phyloP scores from a whole-genome alignment of 2,888 invertebrate species.

The Athetis lepigone region DNA sequence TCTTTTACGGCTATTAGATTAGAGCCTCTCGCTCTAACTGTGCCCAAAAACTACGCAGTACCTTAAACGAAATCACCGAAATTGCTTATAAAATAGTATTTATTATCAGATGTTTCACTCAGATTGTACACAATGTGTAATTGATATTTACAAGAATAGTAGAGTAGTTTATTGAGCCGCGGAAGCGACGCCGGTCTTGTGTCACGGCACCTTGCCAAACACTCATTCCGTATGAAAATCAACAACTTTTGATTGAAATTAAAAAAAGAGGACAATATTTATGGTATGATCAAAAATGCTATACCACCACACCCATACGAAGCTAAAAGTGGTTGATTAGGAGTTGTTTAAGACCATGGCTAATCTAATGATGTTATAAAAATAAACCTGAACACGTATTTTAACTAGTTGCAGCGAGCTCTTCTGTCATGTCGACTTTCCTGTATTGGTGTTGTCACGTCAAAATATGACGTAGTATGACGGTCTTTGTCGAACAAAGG shows the following conservation, averaged over 20 bases:
- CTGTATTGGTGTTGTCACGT: constrained; percentile 19
- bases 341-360: too few species aligned
- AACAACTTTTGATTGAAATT: constrained; percentile 67
- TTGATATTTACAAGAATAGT: constrained; percentile 49
- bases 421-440: constrained; percentile 1
- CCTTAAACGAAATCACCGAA: constrained; percentile 2
- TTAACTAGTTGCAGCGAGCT: constrained; percentile 15
- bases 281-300: too few species aligned
- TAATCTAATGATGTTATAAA: constrained; percentile 48
- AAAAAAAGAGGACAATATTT: too few species aligned
- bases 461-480: constrained; percentile 23
- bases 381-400: constrained; percentile 36
- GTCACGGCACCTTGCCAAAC: constrained; percentile 70
- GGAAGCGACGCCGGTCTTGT: constrained; percentile 48
- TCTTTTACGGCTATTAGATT: constrained; percentile 23
- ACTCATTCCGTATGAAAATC: too few species aligned
- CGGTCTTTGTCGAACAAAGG: constrained; percentile 62
- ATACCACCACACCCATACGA: too few species aligned
- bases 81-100: constrained; percentile 11
- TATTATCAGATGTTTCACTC: constrained; percentile 22
- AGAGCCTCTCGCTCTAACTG: background rate
- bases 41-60: constrained; percentile 23
- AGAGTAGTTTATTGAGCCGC: constrained; percentile 31
- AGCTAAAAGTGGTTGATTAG: too few species aligned
- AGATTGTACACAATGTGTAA: constrained; percentile 30